Conservation (phyloP, 2,888 invertebrate genomes). For the Dione vanillae region DNA sequence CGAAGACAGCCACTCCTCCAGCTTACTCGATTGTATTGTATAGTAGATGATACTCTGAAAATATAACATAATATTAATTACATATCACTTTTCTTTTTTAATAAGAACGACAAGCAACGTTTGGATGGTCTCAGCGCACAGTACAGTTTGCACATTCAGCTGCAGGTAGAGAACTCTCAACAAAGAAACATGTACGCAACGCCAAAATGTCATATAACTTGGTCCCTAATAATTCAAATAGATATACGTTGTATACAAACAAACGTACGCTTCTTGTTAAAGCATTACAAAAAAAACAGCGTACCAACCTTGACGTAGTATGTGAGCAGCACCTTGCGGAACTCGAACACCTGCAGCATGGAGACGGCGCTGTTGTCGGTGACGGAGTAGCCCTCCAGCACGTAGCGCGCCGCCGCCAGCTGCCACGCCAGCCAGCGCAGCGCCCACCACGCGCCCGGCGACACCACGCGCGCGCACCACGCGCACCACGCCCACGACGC, state of each 20-base stretch:
- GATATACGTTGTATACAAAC: too few relatives aligned
- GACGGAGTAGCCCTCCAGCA: conserved; percentile 99
- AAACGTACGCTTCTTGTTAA: too few relatives aligned
- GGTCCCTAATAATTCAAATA: too few relatives aligned
- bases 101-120: too few relatives aligned
- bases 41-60: conserved; percentile 97
- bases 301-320: conserved; percentile 98
- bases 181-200: too few relatives aligned
- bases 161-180: too few relatives aligned
- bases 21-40: conserved; percentile 92
- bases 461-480: conserved; percentile 94
- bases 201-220: too few relatives aligned
- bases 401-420: conserved; percentile 97
- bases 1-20: conserved; percentile 95
- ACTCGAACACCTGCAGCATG: conserved; percentile 98
- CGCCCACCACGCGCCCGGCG: conserved; percentile 98
- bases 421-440: conserved; percentile 99
- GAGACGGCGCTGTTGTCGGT: conserved; percentile 98
- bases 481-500: conserved; percentile 97
- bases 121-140: too few relatives aligned
- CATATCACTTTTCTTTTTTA: too few relatives aligned
- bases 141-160: too few relatives aligned
- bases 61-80: not conserved
- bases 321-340: conserved; percentile 97
- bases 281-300: too few relatives aligned